Conservation (phyloP, 2,797 vertebrate genomes). For the Rhincodon typus region DNA sequence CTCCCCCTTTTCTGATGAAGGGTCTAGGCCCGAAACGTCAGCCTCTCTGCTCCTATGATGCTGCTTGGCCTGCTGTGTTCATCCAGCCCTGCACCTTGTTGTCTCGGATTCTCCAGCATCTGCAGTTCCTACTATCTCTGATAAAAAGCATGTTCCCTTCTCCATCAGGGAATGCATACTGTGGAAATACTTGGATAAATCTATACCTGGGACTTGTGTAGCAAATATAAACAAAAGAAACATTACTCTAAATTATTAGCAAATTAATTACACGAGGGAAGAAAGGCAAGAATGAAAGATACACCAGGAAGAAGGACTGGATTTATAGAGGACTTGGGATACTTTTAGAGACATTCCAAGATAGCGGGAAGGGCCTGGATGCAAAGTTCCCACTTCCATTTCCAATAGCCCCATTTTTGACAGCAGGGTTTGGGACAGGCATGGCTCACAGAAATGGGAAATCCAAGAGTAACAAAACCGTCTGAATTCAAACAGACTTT, state of each 20-base stretch:
- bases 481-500: neutral
- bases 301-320: neutral
- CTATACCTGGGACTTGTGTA: neutral
- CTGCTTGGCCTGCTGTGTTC: too few species aligned
- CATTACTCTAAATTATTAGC: slow-evolving; percentile 2
- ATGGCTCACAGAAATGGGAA: neutral
- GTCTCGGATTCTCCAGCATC: too few species aligned
- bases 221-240: neutral
- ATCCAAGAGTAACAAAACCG: neutral
- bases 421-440: too few species aligned
- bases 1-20: too few species aligned
- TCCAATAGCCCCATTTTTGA: neutral
- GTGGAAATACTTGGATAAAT: slow-evolving; percentile 7
- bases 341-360: too few species aligned
- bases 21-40: too few species aligned
- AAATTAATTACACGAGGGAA: neutral
- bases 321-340: neutral
- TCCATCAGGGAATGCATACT: neutral
- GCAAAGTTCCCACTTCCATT: neutral
- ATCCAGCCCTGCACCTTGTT: too few species aligned
- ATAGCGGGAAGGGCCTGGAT: neutral
- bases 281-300: neutral
- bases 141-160: neutral
- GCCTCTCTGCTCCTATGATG: too few species aligned
- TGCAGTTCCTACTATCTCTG: too few species aligned